A percentile compares a stretch with the other conserved stretches of the same genome.
phyloP scores from a whole-genome alignment of 2,113 vertebrate species.

The Anoplopoma fimbria region DNA sequence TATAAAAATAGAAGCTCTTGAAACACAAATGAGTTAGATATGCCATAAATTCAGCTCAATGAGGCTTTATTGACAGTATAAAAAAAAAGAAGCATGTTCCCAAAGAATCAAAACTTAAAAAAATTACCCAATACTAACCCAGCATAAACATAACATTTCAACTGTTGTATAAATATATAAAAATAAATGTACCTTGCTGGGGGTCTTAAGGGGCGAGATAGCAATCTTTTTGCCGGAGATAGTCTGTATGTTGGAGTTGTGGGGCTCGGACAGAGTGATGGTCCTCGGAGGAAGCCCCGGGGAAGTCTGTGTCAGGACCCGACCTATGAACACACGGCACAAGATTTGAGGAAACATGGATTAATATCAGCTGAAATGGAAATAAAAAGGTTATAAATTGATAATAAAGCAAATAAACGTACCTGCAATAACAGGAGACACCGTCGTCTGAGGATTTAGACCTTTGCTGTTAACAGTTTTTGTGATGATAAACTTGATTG shows the following conservation, averaged over 20 bases:
- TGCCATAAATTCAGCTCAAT: too few species aligned
- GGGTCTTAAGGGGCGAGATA: conserved; percentile 97
- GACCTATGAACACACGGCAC: conserved; percentile 80
- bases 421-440: conserved; percentile 92
- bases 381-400: too few species aligned
- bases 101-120: too few species aligned
- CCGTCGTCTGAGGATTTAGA: conserved; percentile 89
- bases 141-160: too few species aligned
- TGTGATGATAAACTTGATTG: conserved; percentile 96
- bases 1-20: too few species aligned
- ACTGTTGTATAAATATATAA: too few species aligned
- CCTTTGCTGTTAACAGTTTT: conserved; percentile 97
- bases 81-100: too few species aligned
- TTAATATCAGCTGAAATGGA: background rate
- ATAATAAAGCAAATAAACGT: background rate
- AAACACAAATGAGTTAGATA: too few species aligned
- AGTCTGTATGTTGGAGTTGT: conserved; percentile 88
- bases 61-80: too few species aligned
- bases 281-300: conserved; percentile 91
- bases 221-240: conserved; percentile 93
- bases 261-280: conserved; percentile 90
- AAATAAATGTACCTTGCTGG: too few species aligned
- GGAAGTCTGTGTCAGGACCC: conserved; percentile 91
- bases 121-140: too few species aligned
- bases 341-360: background rate